These are phyloP conservation scores for Acanthosepion lycidas DNA, from an alignment of 2,888 invertebrate species.

Conservation along the genomic window DNA sequence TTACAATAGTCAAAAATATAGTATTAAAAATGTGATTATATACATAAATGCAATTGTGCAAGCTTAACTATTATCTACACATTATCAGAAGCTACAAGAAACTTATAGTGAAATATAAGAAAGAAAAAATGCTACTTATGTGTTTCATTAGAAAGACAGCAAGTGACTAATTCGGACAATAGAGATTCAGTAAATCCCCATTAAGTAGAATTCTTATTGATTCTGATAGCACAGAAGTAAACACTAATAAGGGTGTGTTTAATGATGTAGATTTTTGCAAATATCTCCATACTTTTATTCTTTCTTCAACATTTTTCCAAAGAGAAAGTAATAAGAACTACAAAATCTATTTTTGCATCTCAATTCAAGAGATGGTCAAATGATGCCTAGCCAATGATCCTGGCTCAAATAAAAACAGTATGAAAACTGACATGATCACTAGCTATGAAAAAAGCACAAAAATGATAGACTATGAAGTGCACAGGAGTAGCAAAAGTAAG, in stretches of 20 bases:
- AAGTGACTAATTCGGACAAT: too few relatives aligned
- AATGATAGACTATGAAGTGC: background rate
- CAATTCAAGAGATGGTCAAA: background rate
- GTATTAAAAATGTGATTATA: too few relatives aligned
- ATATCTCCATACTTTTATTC: background rate
- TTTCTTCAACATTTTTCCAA: background rate
- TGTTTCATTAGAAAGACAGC: too few relatives aligned
- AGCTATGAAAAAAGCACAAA: background rate
- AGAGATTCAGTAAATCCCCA: too few relatives aligned
- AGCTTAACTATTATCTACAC: too few relatives aligned
- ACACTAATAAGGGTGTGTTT: background rate
- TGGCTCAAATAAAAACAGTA: background rate
- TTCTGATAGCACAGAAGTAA: background rate
- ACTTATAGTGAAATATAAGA: too few relatives aligned
- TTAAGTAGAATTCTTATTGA: background rate
- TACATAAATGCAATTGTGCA: too few relatives aligned
- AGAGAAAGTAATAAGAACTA: background rate
- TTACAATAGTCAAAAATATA: too few relatives aligned
- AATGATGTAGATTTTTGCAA: background rate
- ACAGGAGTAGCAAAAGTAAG: background rate
- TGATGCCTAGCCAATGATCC: background rate
- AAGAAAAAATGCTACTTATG: too few relatives aligned
- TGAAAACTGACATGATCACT: background rate
- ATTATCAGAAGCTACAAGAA: too few relatives aligned
- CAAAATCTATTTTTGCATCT: background rate